Evolutionary conservation across 2,113 vertebrate genomes (phyloP), one percentile per base, ranked within the genome.

Genomic region (Collichthys lucidus): DNA sequence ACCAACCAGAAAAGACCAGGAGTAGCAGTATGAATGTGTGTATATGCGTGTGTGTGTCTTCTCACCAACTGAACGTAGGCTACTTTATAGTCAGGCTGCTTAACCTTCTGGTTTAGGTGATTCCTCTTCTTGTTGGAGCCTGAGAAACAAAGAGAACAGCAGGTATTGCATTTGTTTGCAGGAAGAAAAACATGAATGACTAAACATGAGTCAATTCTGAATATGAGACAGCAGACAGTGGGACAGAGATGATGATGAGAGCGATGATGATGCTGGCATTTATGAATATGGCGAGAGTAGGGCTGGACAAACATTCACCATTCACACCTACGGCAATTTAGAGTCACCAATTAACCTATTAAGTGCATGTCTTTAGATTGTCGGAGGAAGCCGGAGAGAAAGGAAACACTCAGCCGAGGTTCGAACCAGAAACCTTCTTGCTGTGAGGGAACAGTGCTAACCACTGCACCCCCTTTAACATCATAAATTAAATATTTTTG

Each of bases 61-160:
- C 98, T 98, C 91, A 99, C 98, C 97, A 99, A 92, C 91, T 99
- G 98, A 83, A 99, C 95, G 4, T 99, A 99, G 24, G 98, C 98
- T 0, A 98, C 96, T 94, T 99, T 99, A 92, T 96, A 98, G 91
- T 99, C 98, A 0, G 98, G 97, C 65, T 91, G 91, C 93, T 99
- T 99, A 71, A 98, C 92, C 29, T 92, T 95, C 88, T 96, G 96
- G 75, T 97, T 96, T 67, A 94, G 95, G 83, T 97, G 94, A 83
- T 99, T 97, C 71, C 95, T 96, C 93, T 95, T 97, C 90, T 96
- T 96, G 88, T 95, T 96, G 77, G 95, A 95, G 85, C 98, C 97
- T 97, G 87, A 68, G 14, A 86, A 82, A 85, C 19, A 86, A 2
- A 88, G 12, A 83, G 2, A 91, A 59, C 0, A 80, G 44, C 12